Evolutionary conservation across 2,797 vertebrate genomes (phyloP).

Genomic region (Hippoglossus hippoglossus): DNA sequence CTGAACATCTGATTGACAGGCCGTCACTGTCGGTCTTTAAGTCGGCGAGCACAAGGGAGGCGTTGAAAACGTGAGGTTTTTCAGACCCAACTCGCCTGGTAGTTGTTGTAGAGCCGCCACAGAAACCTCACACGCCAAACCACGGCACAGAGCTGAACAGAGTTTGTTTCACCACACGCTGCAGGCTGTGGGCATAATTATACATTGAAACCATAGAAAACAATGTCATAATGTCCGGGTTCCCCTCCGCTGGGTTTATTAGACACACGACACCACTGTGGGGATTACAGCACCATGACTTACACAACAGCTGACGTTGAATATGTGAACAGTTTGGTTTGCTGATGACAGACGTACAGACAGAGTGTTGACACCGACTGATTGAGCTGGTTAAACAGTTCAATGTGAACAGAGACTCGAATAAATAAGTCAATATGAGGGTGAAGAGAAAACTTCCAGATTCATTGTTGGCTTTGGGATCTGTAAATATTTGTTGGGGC

Average conservation of each 20-base stretch:
- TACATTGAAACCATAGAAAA: slow-evolving; percentile 24
- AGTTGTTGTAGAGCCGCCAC: slow-evolving; percentile 51
- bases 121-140: slow-evolving; percentile 60
- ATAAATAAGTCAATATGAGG: background rate
- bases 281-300: slow-evolving; percentile 7
- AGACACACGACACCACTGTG: slow-evolving; percentile 8
- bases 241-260: slow-evolving; percentile 15
- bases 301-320: slow-evolving; percentile 37
- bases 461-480: slow-evolving; percentile 1
- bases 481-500: too few relatives aligned
- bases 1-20: slow-evolving; percentile 1
- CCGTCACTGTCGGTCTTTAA: slow-evolving; percentile 14
- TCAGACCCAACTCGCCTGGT: slow-evolving; percentile 31
- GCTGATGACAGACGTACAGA: background rate
- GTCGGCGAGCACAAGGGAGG: slow-evolving; percentile 13
- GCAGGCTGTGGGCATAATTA: slow-evolving; percentile 15
- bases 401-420: background rate
- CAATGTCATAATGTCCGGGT: slow-evolving; percentile 10
- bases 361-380: background rate
- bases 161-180: slow-evolving; percentile 32
- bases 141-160: slow-evolving; percentile 28
- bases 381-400: slow-evolving; percentile 3
- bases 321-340: background rate
- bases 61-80: slow-evolving; percentile 36
- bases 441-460: background rate